These are phyloP conservation scores for Tachina fera DNA, from an alignment of 2,888 invertebrate genomes.

Conservation along the genomic window DNA sequence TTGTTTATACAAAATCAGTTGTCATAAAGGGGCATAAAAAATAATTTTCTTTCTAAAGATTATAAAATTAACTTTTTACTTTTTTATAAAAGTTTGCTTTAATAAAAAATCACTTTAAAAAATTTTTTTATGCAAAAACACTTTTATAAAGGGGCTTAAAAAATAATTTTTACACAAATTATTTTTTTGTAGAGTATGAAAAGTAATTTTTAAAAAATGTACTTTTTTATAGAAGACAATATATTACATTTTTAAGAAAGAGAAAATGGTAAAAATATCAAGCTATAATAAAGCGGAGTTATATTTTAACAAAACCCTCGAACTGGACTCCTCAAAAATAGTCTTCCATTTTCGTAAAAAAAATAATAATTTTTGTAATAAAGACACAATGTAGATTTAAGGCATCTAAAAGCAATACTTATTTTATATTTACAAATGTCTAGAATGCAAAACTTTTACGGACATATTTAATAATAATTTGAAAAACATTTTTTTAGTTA, in stretches of 20 bases:
- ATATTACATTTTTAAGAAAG: not conserved
- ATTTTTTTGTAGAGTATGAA: not conserved
- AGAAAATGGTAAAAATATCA: conserved; percentile 4
- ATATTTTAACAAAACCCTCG: not conserved
- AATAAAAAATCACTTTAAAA: no score
- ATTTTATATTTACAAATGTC: not conserved
- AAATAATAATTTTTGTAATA: conserved; percentile 25
- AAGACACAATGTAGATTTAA: conserved; percentile 48
- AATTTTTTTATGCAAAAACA: no score
- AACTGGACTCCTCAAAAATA: conserved; percentile 31
- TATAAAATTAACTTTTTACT: no score
- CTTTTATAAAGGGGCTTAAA: no score
- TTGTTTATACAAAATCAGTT: no score
- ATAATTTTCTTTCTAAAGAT: no score
- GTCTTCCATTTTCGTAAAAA: conserved; percentile 65
- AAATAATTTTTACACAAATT: no score
- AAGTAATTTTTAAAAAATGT: not conserved
- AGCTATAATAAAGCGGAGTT: not conserved
- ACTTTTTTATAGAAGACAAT: not conserved
- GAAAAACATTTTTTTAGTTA: not conserved
- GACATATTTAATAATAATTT: no score
- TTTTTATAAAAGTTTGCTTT: no score
- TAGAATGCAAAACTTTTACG: not conserved
- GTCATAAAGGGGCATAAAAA: no score
- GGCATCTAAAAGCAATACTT: conserved; percentile 42